These are phyloP conservation scores for Drosophila prolongata DNA, from an alignment of 2,888 invertebrate genomes.

Conservation along the genomic window DNA sequence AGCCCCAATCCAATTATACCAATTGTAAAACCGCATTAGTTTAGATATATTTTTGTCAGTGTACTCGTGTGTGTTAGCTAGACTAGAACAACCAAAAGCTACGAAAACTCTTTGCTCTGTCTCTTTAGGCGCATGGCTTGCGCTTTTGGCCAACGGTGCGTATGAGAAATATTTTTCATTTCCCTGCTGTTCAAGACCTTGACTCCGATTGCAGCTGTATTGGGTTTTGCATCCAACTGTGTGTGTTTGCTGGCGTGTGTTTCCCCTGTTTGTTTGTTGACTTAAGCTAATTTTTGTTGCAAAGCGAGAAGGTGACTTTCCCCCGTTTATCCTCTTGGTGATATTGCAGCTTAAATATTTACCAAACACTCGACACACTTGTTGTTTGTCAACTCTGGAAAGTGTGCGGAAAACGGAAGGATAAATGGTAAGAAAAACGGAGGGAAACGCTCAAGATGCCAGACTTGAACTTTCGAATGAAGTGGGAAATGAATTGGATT, in stretches of 20 bases:
- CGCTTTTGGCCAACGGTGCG: constrained; percentile 63
- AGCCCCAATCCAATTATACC: too few species aligned
- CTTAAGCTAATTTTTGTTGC: constrained; percentile 58
- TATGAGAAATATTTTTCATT: constrained; percentile 57
- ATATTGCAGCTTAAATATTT: constrained; percentile 56
- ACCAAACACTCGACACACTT: constrained; percentile 58
- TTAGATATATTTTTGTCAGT: background rate
- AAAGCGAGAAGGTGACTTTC: constrained; percentile 11
- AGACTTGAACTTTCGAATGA: background rate
- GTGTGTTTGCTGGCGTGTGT: constrained; percentile 2
- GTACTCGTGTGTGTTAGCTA: constrained; percentile 20
- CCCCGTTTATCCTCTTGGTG: constrained; percentile 30
- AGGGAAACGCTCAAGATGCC: background rate
- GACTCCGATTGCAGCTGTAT: constrained; percentile 42
- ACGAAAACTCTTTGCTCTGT: constrained; percentile 34
- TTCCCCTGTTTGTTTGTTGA: constrained; percentile 43
- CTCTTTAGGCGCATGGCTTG: constrained; percentile 53
- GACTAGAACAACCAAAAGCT: constrained; percentile 27
- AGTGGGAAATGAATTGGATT: constrained; percentile 14
- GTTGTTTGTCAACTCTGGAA: constrained; percentile 36
- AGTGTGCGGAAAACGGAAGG: background rate
- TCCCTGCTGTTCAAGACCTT: constrained; percentile 37
- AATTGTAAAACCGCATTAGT: too few species aligned
- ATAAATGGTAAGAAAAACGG: background rate
- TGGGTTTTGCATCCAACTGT: constrained; percentile 3